These are phyloP conservation scores for Germaria angustata DNA, from an alignment of 2,888 invertebrate genomes.

Conservation along the genomic window DNA sequence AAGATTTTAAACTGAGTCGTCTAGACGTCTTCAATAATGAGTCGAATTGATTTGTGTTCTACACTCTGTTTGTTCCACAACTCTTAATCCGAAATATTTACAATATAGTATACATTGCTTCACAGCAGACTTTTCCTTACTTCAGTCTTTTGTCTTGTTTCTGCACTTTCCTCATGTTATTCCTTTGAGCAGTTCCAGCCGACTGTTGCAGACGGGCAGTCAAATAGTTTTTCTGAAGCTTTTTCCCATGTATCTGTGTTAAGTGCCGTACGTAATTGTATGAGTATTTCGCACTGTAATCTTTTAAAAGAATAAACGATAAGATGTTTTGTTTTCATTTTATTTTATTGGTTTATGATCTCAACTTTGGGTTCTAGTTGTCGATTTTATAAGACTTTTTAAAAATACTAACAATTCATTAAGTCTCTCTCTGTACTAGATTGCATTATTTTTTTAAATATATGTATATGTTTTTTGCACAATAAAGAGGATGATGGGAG, in stretches of 20 bases:
- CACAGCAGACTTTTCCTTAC: background rate
- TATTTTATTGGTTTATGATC: conserved; percentile 30
- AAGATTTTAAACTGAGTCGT: background rate
- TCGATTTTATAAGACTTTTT: conserved; percentile 1
- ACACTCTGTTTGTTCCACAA: conserved; percentile 15
- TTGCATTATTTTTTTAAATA: too few species aligned
- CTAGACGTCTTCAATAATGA: background rate
- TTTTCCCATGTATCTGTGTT: background rate
- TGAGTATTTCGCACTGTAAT: conserved; percentile 25
- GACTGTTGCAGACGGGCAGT: conserved; percentile 19
- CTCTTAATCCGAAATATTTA: background rate
- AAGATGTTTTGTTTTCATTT: conserved; percentile 23
- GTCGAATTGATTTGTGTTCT: background rate
- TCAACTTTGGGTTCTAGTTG: conserved; percentile 11
- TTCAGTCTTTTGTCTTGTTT: background rate
- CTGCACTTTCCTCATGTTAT: conserved; percentile 20
- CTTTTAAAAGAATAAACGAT: conserved; percentile 38
- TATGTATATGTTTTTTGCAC: background rate
- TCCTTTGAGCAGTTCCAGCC: conserved; percentile 4
- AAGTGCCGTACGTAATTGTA: background rate
- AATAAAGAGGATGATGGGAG: background rate
- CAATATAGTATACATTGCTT: background rate
- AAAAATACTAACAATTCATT: background rate
- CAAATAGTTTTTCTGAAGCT: background rate
- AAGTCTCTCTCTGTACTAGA: background rate